These are phyloP conservation scores for Antheraea assamensis DNA, from an alignment of 2,888 invertebrate genomes.

Conservation along the genomic window DNA sequence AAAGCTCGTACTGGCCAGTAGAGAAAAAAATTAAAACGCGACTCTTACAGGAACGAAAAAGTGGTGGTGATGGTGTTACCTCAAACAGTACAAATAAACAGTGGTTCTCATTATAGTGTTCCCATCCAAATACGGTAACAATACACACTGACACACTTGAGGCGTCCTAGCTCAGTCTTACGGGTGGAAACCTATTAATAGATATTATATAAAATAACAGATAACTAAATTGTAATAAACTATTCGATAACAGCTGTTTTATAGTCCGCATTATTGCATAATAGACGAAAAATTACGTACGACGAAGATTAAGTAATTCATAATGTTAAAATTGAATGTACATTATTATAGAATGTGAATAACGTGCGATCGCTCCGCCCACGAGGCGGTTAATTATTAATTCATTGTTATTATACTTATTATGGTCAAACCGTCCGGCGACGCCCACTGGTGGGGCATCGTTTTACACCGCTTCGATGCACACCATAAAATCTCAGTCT, in stretches of 20 bases:
- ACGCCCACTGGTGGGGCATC: conserved; percentile 31
- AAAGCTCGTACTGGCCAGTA: too few species aligned
- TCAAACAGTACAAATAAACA: too few species aligned
- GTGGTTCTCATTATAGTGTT: too few species aligned
- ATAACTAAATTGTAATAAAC: neutral
- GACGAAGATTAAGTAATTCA: conserved; percentile 18
- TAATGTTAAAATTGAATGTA: conserved; percentile 17
- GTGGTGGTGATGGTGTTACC: neutral
- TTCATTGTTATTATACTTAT: conserved; percentile 34
- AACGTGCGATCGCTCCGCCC: conserved; percentile 26
- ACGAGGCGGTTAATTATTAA: conserved; percentile 30
- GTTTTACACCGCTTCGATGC: conserved; percentile 29
- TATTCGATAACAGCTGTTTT: neutral
- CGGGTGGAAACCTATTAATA: too few species aligned
- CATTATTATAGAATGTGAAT: conserved; percentile 25
- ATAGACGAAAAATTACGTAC: neutral
- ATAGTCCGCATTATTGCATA: neutral
- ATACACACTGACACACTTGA: neutral
- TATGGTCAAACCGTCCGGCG: conserved; percentile 26
- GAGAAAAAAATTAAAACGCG: too few species aligned
- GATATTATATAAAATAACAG: too few species aligned
- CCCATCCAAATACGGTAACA: neutral
- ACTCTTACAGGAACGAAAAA: too few species aligned
- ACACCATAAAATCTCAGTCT: conserved; percentile 20
- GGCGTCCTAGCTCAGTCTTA: too few species aligned